phyloP scores from a whole-genome alignment of 1,140 invertebrate species.

The Nasonia vitripennis region DNA sequence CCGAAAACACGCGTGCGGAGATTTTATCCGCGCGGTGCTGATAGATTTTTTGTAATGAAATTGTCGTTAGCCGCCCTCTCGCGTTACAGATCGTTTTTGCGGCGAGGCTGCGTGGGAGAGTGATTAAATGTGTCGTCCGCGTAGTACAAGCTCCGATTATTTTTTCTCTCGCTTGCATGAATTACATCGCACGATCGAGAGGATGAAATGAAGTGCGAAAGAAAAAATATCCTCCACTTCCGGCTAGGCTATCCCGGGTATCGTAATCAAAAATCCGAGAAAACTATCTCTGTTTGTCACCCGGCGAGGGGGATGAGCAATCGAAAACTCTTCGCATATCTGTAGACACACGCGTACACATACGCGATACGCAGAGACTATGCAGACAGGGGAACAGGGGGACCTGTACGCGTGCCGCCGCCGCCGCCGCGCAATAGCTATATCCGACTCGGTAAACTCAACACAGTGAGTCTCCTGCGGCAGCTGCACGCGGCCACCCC shows the following conservation, averaged over 20 bases:
- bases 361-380: not conserved
- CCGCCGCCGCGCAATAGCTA: not conserved
- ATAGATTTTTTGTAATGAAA: slow-evolving; percentile 28
- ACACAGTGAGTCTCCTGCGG: not conserved
- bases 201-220: too few species aligned
- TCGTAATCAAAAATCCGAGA: slow-evolving; percentile 17
- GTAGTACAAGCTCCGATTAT: too few species aligned
- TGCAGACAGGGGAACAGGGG: not conserved
- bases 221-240: not conserved
- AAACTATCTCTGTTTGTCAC: slow-evolving; percentile 32
- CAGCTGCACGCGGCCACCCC: slow-evolving; percentile 43
- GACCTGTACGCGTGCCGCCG: not conserved
- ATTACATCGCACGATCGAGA: not conserved
- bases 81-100: not conserved
- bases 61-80: not conserved
- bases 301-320: not conserved
- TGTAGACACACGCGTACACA: not conserved
- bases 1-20: not conserved
- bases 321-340: not conserved
- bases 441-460: slow-evolving; percentile 1
- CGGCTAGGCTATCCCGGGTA: not conserved
- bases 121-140: not conserved
- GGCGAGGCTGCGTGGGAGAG: not conserved
- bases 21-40: slow-evolving; percentile 27
- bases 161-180: too few species aligned